Base-by-base conservation (phyloP, 2,797 vertebrate genomes). In the Tarsius wallacei region DNA sequence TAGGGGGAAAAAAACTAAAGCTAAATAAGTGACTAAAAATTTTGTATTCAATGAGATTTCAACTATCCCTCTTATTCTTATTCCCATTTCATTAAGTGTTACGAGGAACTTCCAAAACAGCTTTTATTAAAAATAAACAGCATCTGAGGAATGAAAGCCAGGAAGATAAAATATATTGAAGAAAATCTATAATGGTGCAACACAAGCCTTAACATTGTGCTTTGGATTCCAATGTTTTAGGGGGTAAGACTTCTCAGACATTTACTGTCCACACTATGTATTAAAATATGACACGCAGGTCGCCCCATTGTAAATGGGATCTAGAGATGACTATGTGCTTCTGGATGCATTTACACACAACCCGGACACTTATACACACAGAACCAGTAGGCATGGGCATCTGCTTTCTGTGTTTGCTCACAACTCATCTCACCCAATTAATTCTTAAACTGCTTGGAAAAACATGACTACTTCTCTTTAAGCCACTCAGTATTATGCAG, bases 91-190 rank as follows among this genome's bases (percentile, higher is more conserved):
- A 81, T 31, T n/a, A 71, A 63, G 64, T 73, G 81, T 4, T 57
- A 81, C 78, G 5, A 21, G 87, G 5, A 89, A 57, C 3, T 49
- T 53, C 19, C 19, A 78, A 83, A 64, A 24, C 51, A 7, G 15
- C 15, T 26, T 66, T 80, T 28, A 91, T 36, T 89, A 49, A 91
- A 74, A 90, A 21, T 6, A 85, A 91, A 74, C 2, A 42, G 12
- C 4, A 91, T 77, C 68, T 70, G 57, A 21, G 7, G 15, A 68
- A 91, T 86, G 6, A 91, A 93, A 90, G 16, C 4, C 31, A 81
- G 26, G 24, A 77, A 81, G 90, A 94, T 31, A 82, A 86, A 95
- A 63, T 63, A 1, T 42, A 59, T 36, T 47, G 57, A 93, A 87
- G 28, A 59, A 84, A 93, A 87, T 11, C 15, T 64, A 2, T 55